These are phyloP conservation scores for Atlantisia rogersi DNA, from an alignment of 2,113 vertebrate genomes.

Conservation along the genomic window DNA sequence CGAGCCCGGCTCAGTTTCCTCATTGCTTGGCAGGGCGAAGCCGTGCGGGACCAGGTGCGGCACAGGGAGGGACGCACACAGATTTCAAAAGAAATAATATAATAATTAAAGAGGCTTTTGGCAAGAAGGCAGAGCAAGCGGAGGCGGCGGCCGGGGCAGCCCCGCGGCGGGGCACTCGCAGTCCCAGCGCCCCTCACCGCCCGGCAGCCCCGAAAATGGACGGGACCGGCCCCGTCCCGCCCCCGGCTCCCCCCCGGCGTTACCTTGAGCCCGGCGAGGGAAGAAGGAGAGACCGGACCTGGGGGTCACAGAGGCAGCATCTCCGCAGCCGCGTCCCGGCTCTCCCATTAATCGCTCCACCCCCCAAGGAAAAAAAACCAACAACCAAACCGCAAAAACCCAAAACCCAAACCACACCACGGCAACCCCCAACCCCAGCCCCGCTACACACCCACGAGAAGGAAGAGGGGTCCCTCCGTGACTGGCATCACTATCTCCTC, in stretches of 20 bases:
- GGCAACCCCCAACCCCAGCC: not conserved
- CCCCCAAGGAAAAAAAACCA: not conserved
- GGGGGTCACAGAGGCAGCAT: not conserved
- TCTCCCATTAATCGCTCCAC: slow-evolving; percentile 57
- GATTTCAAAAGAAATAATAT: not conserved
- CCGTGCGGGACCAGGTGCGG: not conserved
- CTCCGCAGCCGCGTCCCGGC: slow-evolving; percentile 31
- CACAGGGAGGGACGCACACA: not conserved
- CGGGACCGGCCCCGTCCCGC: not conserved
- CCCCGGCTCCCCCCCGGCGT: not conserved
- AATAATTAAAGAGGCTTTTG: not conserved
- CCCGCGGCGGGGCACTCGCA: not conserved
- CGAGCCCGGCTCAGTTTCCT: not conserved
- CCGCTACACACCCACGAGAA: slow-evolving; percentile 18
- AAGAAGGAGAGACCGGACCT: not conserved
- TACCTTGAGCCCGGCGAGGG: not conserved
- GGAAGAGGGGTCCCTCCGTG: slow-evolving; percentile 65
- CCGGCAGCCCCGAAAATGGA: not conserved
- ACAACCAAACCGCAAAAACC: too few relatives aligned
- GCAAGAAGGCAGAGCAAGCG: not conserved
- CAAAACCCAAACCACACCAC: not conserved
- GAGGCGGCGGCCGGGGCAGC: not conserved
- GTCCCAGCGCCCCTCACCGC: not conserved
- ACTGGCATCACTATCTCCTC: slow-evolving; percentile 72
- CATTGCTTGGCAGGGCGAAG: not conserved